Evolutionary conservation across 2,888 invertebrate species (phyloP).

Genomic region (Catocala nupta): DNA sequence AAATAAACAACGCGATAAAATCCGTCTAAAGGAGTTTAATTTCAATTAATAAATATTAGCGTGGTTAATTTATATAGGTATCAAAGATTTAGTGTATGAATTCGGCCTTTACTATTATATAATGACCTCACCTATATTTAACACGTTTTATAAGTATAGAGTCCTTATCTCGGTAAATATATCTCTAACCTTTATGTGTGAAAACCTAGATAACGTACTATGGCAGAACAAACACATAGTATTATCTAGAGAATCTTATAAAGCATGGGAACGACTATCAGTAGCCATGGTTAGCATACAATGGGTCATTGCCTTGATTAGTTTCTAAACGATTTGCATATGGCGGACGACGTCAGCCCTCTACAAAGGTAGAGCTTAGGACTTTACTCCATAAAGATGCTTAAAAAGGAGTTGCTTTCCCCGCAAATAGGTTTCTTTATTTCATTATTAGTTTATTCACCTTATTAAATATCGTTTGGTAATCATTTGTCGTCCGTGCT

Average conservation of each 20-base stretch:
- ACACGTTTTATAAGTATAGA: constrained; percentile 16
- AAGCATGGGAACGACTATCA: constrained; percentile 62
- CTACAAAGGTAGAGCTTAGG: constrained; percentile 9
- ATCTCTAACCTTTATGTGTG: constrained; percentile 36
- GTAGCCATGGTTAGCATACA: constrained; percentile 66
- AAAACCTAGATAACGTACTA: constrained; percentile 24
- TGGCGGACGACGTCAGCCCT: constrained; percentile 24
- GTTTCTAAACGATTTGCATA: constrained; percentile 63
- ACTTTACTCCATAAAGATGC: constrained; percentile 18
- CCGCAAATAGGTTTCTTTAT: constrained; percentile 20
- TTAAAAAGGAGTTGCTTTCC: constrained; percentile 33
- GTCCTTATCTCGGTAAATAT: constrained; percentile 19
- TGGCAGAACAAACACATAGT: constrained; percentile 37
- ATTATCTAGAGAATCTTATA: constrained; percentile 64
- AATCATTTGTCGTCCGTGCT: too few relatives aligned
- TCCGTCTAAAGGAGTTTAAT: too few relatives aligned
- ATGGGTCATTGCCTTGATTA: constrained; percentile 64
- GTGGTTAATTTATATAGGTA: too few relatives aligned
- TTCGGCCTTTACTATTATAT: neutral
- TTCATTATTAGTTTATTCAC: constrained; percentile 27
- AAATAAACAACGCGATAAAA: too few relatives aligned
- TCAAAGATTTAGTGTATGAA: too few relatives aligned
- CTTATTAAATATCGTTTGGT: constrained; percentile 3
- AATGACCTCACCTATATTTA: neutral
- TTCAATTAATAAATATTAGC: too few relatives aligned